Evolutionary conservation across 2,888 invertebrate species (phyloP).

Genomic region (Loripinus fragilis): DNA sequence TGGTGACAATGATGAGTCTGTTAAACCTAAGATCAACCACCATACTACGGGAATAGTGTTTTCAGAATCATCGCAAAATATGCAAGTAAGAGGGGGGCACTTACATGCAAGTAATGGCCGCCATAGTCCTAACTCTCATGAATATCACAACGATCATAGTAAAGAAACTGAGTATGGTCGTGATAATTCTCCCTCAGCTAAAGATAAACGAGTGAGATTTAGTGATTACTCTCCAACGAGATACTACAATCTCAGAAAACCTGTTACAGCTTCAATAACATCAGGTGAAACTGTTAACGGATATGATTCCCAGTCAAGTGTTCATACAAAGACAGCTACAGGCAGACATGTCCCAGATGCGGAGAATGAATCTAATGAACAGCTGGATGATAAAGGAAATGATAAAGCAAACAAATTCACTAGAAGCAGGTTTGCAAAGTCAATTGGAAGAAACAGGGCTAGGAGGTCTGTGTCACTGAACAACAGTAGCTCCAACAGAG

Average conservation of each 20-base stretch:
- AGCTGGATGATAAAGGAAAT: neutral
- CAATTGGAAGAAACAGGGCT: conserved; percentile 30
- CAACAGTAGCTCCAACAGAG: conserved; percentile 34
- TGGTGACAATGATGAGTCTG: neutral
- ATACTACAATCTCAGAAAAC: conserved; percentile 4
- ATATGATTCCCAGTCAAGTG: neutral
- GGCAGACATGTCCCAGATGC: neutral
- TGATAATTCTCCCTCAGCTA: neutral
- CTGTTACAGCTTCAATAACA: neutral
- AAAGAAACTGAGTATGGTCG: neutral
- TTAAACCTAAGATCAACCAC: neutral
- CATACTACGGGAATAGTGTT: neutral
- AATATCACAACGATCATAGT: neutral
- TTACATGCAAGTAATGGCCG: neutral
- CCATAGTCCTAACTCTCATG: neutral
- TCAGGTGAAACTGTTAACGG: neutral
- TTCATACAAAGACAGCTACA: neutral
- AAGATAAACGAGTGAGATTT: conserved; percentile 5
- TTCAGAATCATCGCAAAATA: neutral
- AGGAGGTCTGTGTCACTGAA: conserved; percentile 51
- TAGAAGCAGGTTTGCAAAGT: conserved; percentile 7
- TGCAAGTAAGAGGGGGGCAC: neutral
- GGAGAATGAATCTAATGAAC: neutral
- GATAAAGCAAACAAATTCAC: conserved; percentile 5
- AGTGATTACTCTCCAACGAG: conserved; percentile 12